Percentiles rank a stretch among this genome's conserved stretches.
Evolutionary conservation across 2,113 vertebrate species (phyloP).

Genomic region (Tor tambroides): DNA sequence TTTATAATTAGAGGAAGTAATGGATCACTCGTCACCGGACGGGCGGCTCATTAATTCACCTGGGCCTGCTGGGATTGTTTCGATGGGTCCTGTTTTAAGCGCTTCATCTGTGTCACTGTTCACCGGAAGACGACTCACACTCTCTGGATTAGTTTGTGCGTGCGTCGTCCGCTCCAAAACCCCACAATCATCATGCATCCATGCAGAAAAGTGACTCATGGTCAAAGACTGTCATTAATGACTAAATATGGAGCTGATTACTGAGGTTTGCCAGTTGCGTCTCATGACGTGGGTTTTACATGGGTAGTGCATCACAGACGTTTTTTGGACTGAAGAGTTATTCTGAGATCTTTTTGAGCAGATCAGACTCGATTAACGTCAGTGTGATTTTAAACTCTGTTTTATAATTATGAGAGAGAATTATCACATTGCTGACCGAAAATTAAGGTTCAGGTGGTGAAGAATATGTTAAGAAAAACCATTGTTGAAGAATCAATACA

Average conservation of each 20-base stretch:
- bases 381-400: neutral
- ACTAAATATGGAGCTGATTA: constrained; percentile 32
- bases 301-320: neutral
- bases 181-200: constrained; percentile 27
- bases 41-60: constrained; percentile 97
- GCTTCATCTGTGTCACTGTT: constrained; percentile 92
- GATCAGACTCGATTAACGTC: neutral
- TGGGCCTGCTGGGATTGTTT: constrained; percentile 84
- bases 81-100: constrained; percentile 79
- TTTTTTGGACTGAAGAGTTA: neutral
- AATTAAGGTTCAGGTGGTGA: neutral
- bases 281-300: constrained; percentile 11
- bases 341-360: neutral
- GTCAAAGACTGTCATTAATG: constrained; percentile 32
- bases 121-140: constrained; percentile 72
- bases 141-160: constrained; percentile 66
- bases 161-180: neutral
- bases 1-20: constrained; percentile 99
- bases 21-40: constrained; percentile 97
- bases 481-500: neutral
- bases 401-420: neutral
- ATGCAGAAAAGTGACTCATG: constrained; percentile 25
- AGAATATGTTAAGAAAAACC: neutral
- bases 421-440: neutral
- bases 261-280: neutral